These are phyloP conservation scores for Indicator maculatus DNA, from an alignment of 2,113 vertebrate species.

Conservation along the genomic window DNA sequence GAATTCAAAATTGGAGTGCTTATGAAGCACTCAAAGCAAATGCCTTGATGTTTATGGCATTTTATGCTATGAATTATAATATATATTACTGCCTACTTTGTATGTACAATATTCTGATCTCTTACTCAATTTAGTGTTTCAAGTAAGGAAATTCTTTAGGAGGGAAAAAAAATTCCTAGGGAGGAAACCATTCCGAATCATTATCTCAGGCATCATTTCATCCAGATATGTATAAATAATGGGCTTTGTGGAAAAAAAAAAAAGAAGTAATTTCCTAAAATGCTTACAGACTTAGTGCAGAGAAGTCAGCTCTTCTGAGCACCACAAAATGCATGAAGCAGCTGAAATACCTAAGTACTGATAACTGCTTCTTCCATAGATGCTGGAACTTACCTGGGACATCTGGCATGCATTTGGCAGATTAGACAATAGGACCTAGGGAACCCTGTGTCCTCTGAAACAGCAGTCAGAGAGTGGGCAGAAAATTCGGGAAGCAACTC, in stretches of 20 bases:
- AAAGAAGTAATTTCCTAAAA: background rate
- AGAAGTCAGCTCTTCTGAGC: background rate
- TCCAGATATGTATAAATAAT: background rate
- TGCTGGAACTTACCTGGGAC: background rate
- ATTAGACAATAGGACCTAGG: background rate
- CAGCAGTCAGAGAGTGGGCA: background rate
- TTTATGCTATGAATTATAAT: background rate
- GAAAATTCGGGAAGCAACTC: background rate
- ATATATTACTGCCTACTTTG: background rate
- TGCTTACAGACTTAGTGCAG: background rate
- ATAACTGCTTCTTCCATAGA: background rate
- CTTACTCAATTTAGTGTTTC: background rate
- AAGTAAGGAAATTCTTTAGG: background rate
- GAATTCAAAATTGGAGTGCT: background rate
- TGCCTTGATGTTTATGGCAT: background rate
- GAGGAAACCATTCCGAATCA: background rate
- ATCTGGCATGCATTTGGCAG: background rate
- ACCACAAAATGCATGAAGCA: background rate
- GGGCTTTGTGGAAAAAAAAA: background rate
- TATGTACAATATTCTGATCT: background rate
- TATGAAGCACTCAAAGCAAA: background rate
- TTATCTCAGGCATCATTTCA: background rate
- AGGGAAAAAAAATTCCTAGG: background rate
- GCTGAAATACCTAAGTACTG: background rate
- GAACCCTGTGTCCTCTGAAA: background rate